Percentiles rank a stretch among this genome's conserved stretches.
These are phyloP conservation scores for Enteromius argenteus DNA, from an alignment of 2,797 vertebrate genomes.

Conservation along the genomic window DNA sequence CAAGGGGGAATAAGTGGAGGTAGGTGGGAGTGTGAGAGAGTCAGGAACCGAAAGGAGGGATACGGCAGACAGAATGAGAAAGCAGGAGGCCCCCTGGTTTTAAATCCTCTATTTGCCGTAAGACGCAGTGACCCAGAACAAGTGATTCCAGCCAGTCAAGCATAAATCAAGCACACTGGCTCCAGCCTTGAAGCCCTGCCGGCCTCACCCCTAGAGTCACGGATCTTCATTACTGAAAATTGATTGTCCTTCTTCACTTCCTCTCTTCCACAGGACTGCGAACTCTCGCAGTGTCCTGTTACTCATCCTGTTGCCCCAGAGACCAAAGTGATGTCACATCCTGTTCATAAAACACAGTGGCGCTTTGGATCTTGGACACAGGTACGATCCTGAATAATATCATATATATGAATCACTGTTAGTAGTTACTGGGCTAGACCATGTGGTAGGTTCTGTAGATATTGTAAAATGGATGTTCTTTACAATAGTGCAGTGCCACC, in stretches of 20 bases:
- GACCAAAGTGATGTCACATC: constrained; percentile 79
- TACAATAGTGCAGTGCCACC: constrained; percentile 89
- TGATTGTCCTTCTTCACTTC: constrained; percentile 28
- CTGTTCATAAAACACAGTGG: constrained; percentile 91
- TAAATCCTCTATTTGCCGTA: constrained; percentile 74
- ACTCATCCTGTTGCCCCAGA: constrained; percentile 81
- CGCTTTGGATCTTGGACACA: constrained; percentile 98
- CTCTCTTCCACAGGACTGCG: constrained; percentile 87
- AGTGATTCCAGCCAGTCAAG: constrained; percentile 79
- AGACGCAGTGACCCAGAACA: constrained; percentile 79
- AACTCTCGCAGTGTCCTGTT: constrained; percentile 85
- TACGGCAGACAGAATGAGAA: background rate
- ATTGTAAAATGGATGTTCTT: background rate
- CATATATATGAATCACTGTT: background rate
- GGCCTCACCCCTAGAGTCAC: constrained; percentile 25
- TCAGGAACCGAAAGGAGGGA: constrained; percentile 16
- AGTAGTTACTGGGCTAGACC: background rate
- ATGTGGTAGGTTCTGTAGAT: background rate
- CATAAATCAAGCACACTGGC: constrained; percentile 73
- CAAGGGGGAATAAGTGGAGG: background rate
- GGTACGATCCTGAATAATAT: constrained; percentile 72
- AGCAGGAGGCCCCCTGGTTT: constrained; percentile 69
- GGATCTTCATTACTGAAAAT: constrained; percentile 39
- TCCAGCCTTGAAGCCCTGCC: constrained; percentile 36
- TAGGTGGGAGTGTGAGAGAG: constrained; percentile 6